Evolutionary conservation across 2,113 vertebrate species (phyloP), one percentile per base, ranked within the genome.

Genomic region (Naja naja): DNA sequence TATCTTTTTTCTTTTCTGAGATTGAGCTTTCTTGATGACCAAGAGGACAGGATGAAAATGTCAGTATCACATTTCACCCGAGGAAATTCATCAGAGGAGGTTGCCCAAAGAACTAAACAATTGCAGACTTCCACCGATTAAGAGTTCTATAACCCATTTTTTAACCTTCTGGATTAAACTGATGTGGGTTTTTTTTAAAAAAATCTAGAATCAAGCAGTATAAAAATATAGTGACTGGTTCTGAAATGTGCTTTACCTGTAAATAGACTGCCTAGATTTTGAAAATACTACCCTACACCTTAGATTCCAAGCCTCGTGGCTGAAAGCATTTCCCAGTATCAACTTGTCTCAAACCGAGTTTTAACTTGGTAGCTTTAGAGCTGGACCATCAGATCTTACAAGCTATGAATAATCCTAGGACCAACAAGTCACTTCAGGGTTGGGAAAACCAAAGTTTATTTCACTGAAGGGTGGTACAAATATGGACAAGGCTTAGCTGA

Each of bases 391-490:
- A 92, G 4, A 10, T 11, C 3, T 47, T 14, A 74, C 25, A 88
- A 8, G 8, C 81, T 45, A 9, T 52, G n/a, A 34, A 43, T 53
- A 39, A 1, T 53, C 23, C 47, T 34, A 34, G 1, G 55, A 12
- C 25, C 18, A 47, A 60, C 14, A 49, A 45, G 34, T n/a, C 54
- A 60, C n/a, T 52, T 52, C 54, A 10, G n/a, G 30, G 27, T 88
- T 90, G 45, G 55, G 74, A 25, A 49, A 86, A 47, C n/a, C 43
- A 20, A 34, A 27, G 12, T 93, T 93, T 93, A 93, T 93, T 93
- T 90, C 54, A 87, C 45, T n/a, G 52, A 93, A 90, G 45, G 55
- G 11, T 60, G 55, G 86, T 52, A 86, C 69, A 58, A 30, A 49
- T 25, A n/a, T 1, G 69, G 30, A 25, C 47, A 43, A 18, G 3